phyloP scores from a whole-genome alignment of 1,140 invertebrate genomes.

The Drusus annulatus region DNA sequence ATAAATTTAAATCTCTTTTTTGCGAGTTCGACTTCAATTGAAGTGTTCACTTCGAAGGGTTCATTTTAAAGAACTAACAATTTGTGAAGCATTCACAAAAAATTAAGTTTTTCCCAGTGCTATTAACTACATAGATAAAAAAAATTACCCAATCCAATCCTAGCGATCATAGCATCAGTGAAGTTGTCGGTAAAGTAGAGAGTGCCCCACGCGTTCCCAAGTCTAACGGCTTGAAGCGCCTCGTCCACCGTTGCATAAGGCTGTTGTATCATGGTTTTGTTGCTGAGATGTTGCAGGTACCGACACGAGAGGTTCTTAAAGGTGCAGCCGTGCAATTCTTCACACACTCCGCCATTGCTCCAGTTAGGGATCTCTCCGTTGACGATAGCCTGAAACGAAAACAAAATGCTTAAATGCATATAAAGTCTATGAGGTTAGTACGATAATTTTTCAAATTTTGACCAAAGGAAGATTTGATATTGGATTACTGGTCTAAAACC shows the following conservation, averaged over 20 bases:
- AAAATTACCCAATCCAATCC: constrained; percentile 77
- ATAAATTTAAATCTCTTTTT: too few species aligned
- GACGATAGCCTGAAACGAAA: constrained; percentile 79
- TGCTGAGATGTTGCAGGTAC: constrained; percentile 79
- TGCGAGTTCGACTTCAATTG: too few species aligned
- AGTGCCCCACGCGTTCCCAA: constrained; percentile 88
- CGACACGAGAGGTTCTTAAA: constrained; percentile 83
- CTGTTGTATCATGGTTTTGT: constrained; percentile 78
- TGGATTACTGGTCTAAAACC: too few species aligned
- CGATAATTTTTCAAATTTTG: too few species aligned
- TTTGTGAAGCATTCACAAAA: too few species aligned
- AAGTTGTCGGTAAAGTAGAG: constrained; percentile 91
- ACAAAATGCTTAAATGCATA: too few species aligned
- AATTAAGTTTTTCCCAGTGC: too few species aligned
- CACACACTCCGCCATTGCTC: constrained; percentile 68
- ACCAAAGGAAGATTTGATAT: too few species aligned
- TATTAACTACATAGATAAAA: too few species aligned
- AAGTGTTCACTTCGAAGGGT: too few species aligned
- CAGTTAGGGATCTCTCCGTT: constrained; percentile 84
- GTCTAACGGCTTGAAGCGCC: constrained; percentile 80
- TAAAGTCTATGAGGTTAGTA: too few species aligned
- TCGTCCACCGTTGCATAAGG: constrained; percentile 78
- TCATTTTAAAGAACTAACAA: too few species aligned
- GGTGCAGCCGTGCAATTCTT: constrained; percentile 73
- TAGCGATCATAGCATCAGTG: constrained; percentile 82